Conservation (phyloP, 2,113 vertebrate genomes). For the Labeo catla region DNA sequence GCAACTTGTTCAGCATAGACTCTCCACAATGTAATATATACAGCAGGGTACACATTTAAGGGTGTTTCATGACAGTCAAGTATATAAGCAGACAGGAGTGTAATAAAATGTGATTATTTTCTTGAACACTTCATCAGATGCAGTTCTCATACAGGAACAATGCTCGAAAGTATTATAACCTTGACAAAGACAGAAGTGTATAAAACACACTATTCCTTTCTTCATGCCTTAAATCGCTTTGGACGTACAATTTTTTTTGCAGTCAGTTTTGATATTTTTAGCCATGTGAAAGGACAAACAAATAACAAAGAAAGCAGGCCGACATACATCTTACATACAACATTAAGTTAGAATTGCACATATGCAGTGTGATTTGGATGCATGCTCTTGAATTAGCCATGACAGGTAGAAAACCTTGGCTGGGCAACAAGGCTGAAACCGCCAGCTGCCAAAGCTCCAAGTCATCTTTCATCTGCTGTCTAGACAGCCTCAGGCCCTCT, state of each 20-base stretch:
- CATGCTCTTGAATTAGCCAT: conserved; percentile 28
- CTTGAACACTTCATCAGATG: not conserved
- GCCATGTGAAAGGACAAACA: not conserved
- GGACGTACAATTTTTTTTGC: not conserved
- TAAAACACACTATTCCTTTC: conserved; percentile 5
- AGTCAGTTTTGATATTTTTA: not conserved
- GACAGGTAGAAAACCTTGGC: conserved; percentile 35
- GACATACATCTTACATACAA: conserved; percentile 3
- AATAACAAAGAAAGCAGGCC: not conserved
- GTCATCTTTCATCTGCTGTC: conserved; percentile 68
- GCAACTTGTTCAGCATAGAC: no score
- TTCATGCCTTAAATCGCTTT: not conserved
- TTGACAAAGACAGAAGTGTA: not conserved
- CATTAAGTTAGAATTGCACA: not conserved
- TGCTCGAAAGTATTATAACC: not conserved
- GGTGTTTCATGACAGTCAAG: not conserved
- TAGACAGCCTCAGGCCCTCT: conserved; percentile 63
- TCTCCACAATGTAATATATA: not conserved
- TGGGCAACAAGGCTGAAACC: conserved; percentile 50
- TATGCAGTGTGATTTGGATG: conserved; percentile 22
- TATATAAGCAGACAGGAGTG: not conserved
- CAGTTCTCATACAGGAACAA: not conserved
- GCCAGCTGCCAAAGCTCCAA: conserved; percentile 56
- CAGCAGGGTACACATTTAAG: not conserved
- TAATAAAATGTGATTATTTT: no score